Base-by-base conservation (phyloP, 2,888 invertebrate species). In the Campoletis raptor region DNA sequence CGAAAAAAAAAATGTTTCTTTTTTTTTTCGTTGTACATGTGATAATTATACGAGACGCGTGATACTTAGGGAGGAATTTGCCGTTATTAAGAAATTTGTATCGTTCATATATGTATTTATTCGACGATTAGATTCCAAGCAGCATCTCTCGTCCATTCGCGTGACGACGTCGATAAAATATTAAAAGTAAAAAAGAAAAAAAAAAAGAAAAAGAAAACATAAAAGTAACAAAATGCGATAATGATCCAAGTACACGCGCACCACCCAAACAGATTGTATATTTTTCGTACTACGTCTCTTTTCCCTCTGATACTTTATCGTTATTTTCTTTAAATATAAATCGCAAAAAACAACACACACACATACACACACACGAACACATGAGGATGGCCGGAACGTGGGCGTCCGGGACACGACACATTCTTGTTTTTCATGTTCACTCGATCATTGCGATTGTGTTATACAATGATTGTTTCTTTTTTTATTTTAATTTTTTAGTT, bases 41-140 rank as follows among this genome's bases (percentile, higher is more conserved):
- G 83, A 83, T 86, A 81, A 86, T 69, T 67, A 57, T 77, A 37
- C 70, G 74, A 45, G 66, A 80, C 66, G 85, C 42, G 82, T 69
- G 52, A 30, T 80, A 21, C 48, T n/a, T 48, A 66, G 12, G 66
- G 30, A 72, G 76, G 76, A 21, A 70, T 81, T 81, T 70, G 69
- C 74, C 48, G 69, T 64, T 67, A 73, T 24, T n/a, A 36, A 81
- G 12, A 54, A 67, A 54, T 66, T 45, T 42, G 64, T 70, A 61
- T 70, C 61, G 36, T 72, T 36, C 40, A 45, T 70, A 66, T 77
- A 64, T 77, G 73, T 77, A 73, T 76, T 80, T 73, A 67, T 80
- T 84, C 85, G 78, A 67, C 57, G 85, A 81, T 81, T 73, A 48
- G 48, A 74, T 78, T 48, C 36, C 48, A 52, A 73, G 67, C 45